A percentile compares a stretch with the other conserved stretches of the same genome.
phyloP scores from a whole-genome alignment of 2,113 vertebrate species.

The Egretta garzetta region DNA sequence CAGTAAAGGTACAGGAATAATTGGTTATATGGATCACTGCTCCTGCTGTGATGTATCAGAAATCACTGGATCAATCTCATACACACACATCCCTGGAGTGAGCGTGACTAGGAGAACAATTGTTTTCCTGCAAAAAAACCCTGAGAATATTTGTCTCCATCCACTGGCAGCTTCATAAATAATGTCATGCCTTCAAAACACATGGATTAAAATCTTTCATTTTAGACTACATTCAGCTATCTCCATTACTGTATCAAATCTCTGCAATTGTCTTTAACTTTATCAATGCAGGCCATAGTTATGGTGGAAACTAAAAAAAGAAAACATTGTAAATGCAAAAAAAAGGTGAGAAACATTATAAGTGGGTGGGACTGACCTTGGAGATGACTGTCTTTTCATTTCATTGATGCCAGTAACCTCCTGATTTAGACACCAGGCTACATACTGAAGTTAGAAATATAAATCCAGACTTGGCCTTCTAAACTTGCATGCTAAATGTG shows the following conservation, averaged over 20 bases:
- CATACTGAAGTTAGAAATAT: neutral
- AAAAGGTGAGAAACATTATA: neutral
- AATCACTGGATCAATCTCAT: constrained; percentile 38
- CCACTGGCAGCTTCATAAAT: neutral
- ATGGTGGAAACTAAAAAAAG: neutral
- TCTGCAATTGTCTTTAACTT: neutral
- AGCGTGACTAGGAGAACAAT: constrained; percentile 12
- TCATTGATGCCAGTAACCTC: neutral
- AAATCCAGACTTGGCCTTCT: neutral
- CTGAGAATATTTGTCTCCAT: neutral
- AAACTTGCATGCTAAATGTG: neutral
- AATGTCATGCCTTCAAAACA: neutral
- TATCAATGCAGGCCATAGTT: neutral
- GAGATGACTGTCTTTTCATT: neutral
- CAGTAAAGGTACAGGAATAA: constrained; percentile 59
- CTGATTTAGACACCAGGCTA: neutral
- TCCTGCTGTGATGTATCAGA: constrained; percentile 51
- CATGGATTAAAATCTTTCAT: neutral
- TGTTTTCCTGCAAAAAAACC: neutral
- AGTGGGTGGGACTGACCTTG: neutral
- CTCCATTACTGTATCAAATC: neutral
- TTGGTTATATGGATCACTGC: constrained; percentile 61
- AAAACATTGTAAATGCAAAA: neutral
- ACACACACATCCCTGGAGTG: neutral
- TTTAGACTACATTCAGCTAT: neutral